Conservation (phyloP, 2,888 invertebrate genomes). For the Pasiphila rectangulata region DNA sequence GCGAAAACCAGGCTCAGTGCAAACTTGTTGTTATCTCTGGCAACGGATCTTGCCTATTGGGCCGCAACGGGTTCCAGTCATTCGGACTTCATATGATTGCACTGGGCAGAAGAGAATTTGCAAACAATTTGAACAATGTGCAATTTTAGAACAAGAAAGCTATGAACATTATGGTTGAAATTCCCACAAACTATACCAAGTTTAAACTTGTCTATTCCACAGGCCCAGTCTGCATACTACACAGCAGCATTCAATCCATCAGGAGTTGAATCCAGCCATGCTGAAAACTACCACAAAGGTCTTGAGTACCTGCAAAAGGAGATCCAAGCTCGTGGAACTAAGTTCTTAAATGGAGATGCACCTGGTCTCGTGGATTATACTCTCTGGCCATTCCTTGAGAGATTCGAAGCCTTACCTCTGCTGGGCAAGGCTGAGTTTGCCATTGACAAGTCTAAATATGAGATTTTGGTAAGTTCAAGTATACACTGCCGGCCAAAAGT, state of each 20-base stretch:
- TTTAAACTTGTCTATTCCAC: constrained; percentile 32
- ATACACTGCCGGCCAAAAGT: no score
- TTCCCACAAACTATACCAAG: no score
- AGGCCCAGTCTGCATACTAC: constrained; percentile 80
- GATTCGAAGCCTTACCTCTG: constrained; percentile 77
- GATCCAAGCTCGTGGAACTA: constrained; percentile 81
- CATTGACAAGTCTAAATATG: constrained; percentile 84
- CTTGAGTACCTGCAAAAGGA: constrained; percentile 85
- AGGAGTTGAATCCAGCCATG: no score
- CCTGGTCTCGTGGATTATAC: constrained; percentile 91
- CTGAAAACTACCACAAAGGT: constrained; percentile 78
- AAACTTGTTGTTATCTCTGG: no score
- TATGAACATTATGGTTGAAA: no score
- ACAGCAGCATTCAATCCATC: constrained; percentile 70
- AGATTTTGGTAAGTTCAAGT: constrained; percentile 84
- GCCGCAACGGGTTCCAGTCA: no score
- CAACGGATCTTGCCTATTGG: no score
- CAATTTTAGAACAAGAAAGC: no score
- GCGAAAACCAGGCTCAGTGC: no score
- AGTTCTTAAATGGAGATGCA: constrained; percentile 84
- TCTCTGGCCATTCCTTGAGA: constrained; percentile 93
- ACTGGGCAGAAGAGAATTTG: no score
- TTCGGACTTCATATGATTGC: no score
- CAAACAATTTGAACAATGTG: no score
- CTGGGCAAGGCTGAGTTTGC: constrained; percentile 83